Evolutionary conservation across 2,113 vertebrate genomes (phyloP).

Genomic region (Equus quagga): DNA sequence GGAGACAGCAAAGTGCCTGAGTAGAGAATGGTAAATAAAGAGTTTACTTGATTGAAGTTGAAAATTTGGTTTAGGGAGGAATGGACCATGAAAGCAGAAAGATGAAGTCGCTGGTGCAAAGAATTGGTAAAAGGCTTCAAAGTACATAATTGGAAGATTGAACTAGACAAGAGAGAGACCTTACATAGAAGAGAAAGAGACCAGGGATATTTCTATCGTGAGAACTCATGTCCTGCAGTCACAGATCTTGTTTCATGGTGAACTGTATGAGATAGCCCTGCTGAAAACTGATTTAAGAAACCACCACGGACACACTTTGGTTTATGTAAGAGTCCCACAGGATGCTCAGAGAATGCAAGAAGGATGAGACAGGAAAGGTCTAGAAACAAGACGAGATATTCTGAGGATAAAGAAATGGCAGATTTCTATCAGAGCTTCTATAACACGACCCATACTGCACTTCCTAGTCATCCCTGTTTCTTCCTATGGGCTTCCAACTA

Average conservation of each 20-base stretch:
- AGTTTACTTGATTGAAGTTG: neutral
- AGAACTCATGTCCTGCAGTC: neutral
- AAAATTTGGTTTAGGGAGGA: neutral
- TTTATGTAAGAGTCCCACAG: neutral
- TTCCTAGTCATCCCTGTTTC: neutral
- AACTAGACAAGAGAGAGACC: neutral
- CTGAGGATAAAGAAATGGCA: neutral
- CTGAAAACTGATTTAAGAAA: neutral
- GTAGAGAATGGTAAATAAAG: neutral
- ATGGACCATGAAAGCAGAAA: neutral
- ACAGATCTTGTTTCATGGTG: neutral
- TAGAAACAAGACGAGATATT: neutral
- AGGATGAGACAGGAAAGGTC: neutral
- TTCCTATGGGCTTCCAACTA: neutral
- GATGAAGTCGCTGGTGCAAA: neutral
- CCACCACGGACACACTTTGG: neutral
- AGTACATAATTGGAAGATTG: neutral
- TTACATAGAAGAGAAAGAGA: neutral
- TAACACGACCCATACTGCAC: neutral
- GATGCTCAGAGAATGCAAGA: neutral
- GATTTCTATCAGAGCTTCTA: neutral
- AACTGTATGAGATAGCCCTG: neutral
- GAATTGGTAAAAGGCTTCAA: neutral
- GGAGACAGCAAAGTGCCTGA: neutral
- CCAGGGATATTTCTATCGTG: neutral